phyloP scores from a whole-genome alignment of 2,888 invertebrate genomes.

The Ceraclea dissimilis region DNA sequence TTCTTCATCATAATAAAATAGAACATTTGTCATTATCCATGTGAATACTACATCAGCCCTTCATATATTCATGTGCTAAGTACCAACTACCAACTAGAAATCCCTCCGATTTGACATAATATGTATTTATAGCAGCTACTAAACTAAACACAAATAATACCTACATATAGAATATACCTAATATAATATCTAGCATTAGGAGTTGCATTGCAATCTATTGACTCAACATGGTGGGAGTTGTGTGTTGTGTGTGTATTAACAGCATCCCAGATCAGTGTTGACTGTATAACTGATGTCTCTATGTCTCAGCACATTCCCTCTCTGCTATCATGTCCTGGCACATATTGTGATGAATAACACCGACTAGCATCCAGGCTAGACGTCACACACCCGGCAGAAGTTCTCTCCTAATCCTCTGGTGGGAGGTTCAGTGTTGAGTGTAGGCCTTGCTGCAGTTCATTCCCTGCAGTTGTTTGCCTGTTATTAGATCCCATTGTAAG shows the following conservation, averaged over 20 bases:
- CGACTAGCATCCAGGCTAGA: conserved; percentile 7
- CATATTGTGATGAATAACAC: conserved; percentile 20
- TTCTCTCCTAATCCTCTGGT: conserved; percentile 31
- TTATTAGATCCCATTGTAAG: conserved; percentile 46
- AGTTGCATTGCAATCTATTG: too few relatives aligned
- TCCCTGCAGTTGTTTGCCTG: conserved; percentile 33
- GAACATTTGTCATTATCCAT: background rate
- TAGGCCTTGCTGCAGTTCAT: conserved; percentile 28
- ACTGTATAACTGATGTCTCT: conserved; percentile 19
- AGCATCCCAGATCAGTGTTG: conserved; percentile 26
- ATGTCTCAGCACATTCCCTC: conserved; percentile 13
- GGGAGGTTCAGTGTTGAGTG: conserved; percentile 26
- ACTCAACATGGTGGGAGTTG: conserved; percentile 19
- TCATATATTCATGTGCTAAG: conserved; percentile 9
- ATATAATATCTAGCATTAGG: too few relatives aligned
- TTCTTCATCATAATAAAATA: conserved; percentile 35
- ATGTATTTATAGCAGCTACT: background rate
- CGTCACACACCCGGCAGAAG: conserved; percentile 18
- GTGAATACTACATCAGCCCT: conserved; percentile 20
- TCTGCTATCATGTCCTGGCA: conserved; percentile 10
- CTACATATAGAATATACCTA: too few relatives aligned
- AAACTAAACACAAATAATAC: background rate
- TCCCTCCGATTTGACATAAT: conserved; percentile 21
- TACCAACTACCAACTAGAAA: conserved; percentile 4
- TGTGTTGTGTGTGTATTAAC: conserved; percentile 24